Base-by-base conservation (phyloP, 2,888 invertebrate genomes). In the Chaetogeoica ovagalla region DNA sequence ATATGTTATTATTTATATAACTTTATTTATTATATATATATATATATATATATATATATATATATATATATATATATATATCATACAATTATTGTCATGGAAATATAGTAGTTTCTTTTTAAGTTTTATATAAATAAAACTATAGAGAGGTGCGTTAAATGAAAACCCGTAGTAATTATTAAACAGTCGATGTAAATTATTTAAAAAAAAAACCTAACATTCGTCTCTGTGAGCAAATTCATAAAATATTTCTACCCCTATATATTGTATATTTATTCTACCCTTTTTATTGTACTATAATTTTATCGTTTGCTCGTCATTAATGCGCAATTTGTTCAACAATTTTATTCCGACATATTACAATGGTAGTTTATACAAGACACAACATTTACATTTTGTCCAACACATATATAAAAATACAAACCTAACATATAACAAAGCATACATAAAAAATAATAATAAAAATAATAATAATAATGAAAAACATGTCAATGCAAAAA, bases 351-450 rank as follows among this genome's bases (percentile, higher is more conserved):
- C 5, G 71, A 71, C 69, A 77, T 68, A 68, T 76, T 77, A 76
- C 70, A 77, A 77, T 69, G 62, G 21, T 57, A 69, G 17, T 74
- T 39, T 65, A 52, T 19, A 19, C 13, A 52, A 23, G 30, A 30
- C 30, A 30, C 30, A 39, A 70, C 60, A 77, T 60, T n/a, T 19
- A n/a, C 63, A 23, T 63, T 70, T 79, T 68, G 63, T 39, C 79
- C n/a, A 71, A 37, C 30, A 70, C 39, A 69, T 30, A 69, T 55
- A 69, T 30, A 69, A 62, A 77, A 69, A 77, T 69, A 79, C 57
- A 79, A 79, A 79, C 55, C 79, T 79, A 79, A 79, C 63, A 79
- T 62, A 70, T 79, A 79, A 79, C 79, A 79, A 79, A 71, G 68
- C 70, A 55, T 59, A 79, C 71, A 63, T 62, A 65, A 55, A 71